Conservation (phyloP, 2,888 invertebrate genomes). For the Petrolisthes manimaculis region DNA sequence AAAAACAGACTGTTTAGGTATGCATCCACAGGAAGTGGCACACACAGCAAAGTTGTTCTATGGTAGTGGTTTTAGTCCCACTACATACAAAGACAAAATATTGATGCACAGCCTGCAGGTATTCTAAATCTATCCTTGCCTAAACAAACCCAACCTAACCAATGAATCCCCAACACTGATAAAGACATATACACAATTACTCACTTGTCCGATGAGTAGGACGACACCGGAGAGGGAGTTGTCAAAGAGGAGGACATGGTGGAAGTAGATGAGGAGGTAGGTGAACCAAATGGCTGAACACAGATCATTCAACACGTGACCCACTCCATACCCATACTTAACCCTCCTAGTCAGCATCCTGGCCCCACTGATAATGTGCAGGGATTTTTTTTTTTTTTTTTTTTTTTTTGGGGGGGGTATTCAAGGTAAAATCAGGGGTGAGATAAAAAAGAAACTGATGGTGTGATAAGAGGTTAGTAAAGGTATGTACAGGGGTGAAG, state of each 20-base stretch:
- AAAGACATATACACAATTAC: conserved; percentile 1
- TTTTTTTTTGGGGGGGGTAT: neutral
- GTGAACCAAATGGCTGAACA: conserved; percentile 96
- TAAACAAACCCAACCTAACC: neutral
- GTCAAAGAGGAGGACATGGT: conserved; percentile 74
- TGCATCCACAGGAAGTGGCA: too few relatives aligned
- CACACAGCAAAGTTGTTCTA: too few relatives aligned
- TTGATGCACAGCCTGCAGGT: neutral
- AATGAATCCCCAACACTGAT: neutral
- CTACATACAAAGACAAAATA: neutral
- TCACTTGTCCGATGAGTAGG: conserved; percentile 80
- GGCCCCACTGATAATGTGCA: neutral
- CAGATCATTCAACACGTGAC: conserved; percentile 91
- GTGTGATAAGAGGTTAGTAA: neutral
- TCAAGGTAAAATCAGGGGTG: too few relatives aligned
- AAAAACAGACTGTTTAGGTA: too few relatives aligned
- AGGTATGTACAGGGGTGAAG: neutral
- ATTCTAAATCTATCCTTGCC: neutral
- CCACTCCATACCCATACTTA: conserved; percentile 78
- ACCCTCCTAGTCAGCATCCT: neutral
- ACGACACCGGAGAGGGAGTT: conserved; percentile 74
- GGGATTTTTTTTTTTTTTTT: too few relatives aligned
- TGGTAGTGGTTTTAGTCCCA: too few relatives aligned
- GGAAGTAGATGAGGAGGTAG: conserved; percentile 87
- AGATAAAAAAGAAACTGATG: neutral